Conservation (phyloP, 2,888 invertebrate species). For the Leptopilina syphax region DNA sequence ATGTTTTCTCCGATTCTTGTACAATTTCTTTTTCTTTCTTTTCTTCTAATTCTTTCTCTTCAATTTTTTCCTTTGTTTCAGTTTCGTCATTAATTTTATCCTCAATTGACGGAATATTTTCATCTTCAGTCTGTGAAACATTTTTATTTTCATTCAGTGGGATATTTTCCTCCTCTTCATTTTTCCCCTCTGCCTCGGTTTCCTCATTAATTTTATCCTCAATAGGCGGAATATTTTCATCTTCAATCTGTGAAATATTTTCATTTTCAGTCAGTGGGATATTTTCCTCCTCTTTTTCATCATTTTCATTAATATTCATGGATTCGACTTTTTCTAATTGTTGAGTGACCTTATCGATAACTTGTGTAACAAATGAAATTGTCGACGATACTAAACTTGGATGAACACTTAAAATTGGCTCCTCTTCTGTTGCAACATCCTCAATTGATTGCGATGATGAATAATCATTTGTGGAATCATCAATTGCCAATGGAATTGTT, state of each 20-base stretch:
- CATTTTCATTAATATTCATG: slow-evolving; percentile 14
- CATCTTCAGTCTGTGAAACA: not conserved
- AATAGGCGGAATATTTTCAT: not conserved
- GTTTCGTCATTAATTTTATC: not conserved
- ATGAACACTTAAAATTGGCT: slow-evolving; percentile 59
- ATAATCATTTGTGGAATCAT: slow-evolving; percentile 54
- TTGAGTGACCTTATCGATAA: slow-evolving; percentile 43
- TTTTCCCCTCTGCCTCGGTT: not conserved
- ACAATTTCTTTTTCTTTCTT: not conserved
- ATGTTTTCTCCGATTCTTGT: not conserved
- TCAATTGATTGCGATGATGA: slow-evolving; percentile 47
- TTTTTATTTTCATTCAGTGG: not conserved
- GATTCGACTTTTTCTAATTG: not conserved
- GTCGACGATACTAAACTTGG: slow-evolving; percentile 58
- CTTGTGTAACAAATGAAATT: slow-evolving; percentile 47
- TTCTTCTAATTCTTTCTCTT: not conserved
- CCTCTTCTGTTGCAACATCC: slow-evolving; percentile 41
- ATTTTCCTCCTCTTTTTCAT: slow-evolving; percentile 21
- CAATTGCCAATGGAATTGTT: slow-evolving; percentile 74
- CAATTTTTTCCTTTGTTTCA: not conserved
- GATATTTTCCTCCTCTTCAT: not conserved
- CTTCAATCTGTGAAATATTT: not conserved
- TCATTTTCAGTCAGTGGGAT: not conserved
- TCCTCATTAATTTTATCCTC: not conserved
- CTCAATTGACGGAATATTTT: not conserved